Conservation (phyloP, 2,113 vertebrate species). For the Vimba vimba region DNA sequence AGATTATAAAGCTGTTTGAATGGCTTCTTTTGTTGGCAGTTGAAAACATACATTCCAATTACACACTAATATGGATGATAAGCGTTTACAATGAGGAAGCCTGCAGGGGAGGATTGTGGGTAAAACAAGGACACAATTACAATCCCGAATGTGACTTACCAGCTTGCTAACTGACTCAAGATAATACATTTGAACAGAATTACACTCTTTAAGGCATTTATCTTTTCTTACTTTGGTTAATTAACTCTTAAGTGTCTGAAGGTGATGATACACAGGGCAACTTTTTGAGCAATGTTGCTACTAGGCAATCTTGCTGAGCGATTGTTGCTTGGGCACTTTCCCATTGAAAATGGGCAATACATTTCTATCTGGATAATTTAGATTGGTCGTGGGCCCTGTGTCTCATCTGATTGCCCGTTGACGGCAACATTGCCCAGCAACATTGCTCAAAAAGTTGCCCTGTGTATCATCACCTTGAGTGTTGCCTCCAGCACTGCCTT, state of each 20-base stretch:
- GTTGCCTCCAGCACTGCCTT: neutral
- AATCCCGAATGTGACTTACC: slow-evolving; percentile 29
- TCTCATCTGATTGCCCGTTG: too few relatives aligned
- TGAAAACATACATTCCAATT: slow-evolving; percentile 30
- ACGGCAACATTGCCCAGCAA: too few relatives aligned
- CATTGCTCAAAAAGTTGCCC: too few relatives aligned
- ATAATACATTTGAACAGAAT: slow-evolving; percentile 4
- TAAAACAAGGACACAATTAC: slow-evolving; percentile 20
- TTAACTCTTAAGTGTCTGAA: neutral
- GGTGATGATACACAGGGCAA: too few relatives aligned
- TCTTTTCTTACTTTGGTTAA: neutral
- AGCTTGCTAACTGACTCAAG: slow-evolving; percentile 9
- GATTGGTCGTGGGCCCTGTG: too few relatives aligned
- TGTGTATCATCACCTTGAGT: neutral
- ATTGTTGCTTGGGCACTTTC: too few relatives aligned
- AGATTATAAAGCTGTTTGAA: neutral
- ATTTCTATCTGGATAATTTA: too few relatives aligned
- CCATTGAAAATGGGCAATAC: too few relatives aligned
- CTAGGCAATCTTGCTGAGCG: too few relatives aligned
- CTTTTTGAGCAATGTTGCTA: too few relatives aligned
- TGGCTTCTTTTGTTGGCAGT: neutral
- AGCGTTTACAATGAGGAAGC: neutral
- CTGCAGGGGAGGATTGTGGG: slow-evolving; percentile 9
- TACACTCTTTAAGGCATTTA: neutral
- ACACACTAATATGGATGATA: neutral